Evolutionary conservation across 2,797 vertebrate genomes (phyloP).

Genomic region (Micropoecilia bifurca): DNA sequence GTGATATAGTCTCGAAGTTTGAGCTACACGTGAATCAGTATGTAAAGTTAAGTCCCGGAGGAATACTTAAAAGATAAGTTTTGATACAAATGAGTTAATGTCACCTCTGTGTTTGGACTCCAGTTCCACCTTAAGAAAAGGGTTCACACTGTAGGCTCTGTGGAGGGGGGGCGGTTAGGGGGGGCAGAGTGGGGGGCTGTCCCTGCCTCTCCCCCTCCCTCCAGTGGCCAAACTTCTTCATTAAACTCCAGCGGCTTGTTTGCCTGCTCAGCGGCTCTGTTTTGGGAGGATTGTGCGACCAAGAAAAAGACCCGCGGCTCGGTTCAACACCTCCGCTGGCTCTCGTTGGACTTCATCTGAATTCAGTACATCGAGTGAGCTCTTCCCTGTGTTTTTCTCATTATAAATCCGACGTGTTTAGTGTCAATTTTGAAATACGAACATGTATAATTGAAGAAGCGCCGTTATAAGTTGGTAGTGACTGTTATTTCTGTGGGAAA

Average conservation of each 20-base stretch:
- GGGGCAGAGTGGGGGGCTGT: constrained; percentile 3
- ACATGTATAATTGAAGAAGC: background rate
- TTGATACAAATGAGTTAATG: background rate
- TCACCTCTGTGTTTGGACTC: background rate
- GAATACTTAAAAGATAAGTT: background rate
- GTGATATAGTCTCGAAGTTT: background rate
- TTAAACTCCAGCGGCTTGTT: constrained; percentile 6
- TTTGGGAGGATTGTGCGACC: constrained; percentile 19
- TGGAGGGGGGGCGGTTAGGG: constrained; percentile 1
- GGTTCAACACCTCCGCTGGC: background rate
- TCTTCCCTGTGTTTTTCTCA: background rate
- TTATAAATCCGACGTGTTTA: background rate
- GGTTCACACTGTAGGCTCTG: background rate
- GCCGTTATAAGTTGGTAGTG: background rate
- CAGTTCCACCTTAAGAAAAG: constrained; percentile 73
- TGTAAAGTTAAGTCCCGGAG: background rate
- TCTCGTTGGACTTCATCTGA: constrained; percentile 6
- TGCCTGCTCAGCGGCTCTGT: constrained; percentile 19
- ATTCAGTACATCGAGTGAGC: constrained; percentile 47
- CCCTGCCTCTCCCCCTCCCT: constrained; percentile 26
- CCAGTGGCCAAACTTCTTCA: constrained; percentile 32
- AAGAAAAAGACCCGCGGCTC: background rate
- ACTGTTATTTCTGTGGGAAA: constrained; percentile 4
- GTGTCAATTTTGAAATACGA: background rate
- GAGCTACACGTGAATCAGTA: background rate